Evolutionary conservation across 1,140 invertebrate species (phyloP).

Genomic region (Zaprionus ghesquierei): DNA sequence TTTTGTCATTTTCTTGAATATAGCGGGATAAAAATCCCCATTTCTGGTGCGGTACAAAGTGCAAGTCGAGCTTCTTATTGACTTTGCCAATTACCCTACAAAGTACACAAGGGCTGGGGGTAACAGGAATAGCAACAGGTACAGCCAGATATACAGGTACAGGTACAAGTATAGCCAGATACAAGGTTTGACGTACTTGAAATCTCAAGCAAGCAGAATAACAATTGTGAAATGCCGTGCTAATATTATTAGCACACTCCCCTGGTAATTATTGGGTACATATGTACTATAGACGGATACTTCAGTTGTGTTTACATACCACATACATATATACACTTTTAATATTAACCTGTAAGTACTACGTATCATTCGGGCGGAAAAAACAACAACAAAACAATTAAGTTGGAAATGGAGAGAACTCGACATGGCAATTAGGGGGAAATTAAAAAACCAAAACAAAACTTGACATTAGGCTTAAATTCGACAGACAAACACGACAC

Average conservation of each 20-base stretch:
- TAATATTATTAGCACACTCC: conserved; percentile 21
- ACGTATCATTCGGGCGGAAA: neutral
- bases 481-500: no score
- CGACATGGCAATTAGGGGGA: conserved; percentile 7
- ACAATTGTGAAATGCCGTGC: conserved; percentile 19
- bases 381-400: conserved; percentile 15
- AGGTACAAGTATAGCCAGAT: neutral
- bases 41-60: neutral
- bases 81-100: conserved; percentile 47
- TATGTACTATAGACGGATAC: neutral
- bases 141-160: neutral
- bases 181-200: neutral
- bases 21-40: conserved; percentile 15
- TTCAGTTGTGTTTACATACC: neutral
- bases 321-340: neutral
- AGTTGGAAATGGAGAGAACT: conserved; percentile 10
- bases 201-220: conserved; percentile 7
- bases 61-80: conserved; percentile 42
- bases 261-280: conserved; percentile 10
- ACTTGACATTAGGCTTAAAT: neutral
- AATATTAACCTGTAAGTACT: neutral
- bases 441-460: neutral
- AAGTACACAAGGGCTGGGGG: neutral
- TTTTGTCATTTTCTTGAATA: neutral
- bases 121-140: neutral